phyloP scores from a whole-genome alignment of 2,888 invertebrate species.

The Tetranychus piercei region DNA sequence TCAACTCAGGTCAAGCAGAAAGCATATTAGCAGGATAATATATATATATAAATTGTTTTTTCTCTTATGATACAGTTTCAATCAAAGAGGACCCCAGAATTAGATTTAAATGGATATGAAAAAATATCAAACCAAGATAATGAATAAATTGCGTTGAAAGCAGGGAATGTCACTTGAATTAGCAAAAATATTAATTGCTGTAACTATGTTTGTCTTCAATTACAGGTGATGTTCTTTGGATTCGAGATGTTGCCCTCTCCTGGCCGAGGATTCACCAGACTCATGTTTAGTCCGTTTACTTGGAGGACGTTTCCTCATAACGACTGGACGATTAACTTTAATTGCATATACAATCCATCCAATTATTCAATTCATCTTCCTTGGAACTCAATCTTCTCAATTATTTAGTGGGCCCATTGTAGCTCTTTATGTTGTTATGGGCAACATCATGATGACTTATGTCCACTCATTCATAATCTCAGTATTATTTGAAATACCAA shows the following conservation, averaged over 20 bases:
- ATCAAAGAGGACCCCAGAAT: background rate
- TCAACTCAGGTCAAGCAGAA: no score
- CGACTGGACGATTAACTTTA: slow-evolving; percentile 17
- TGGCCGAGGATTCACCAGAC: slow-evolving; percentile 10
- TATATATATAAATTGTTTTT: no score
- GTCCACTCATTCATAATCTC: slow-evolving; percentile 16
- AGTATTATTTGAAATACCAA: slow-evolving; percentile 18
- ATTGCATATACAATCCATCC: slow-evolving; percentile 19
- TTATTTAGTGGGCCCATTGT: slow-evolving; percentile 17
- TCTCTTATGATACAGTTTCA: no score
- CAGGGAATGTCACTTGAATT: no score
- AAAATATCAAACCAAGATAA: no score
- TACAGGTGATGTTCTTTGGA: slow-evolving; percentile 20
- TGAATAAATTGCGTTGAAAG: no score
- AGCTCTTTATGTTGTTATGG: slow-evolving; percentile 17
- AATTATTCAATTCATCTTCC: slow-evolving; percentile 16
- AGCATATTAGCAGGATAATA: no score
- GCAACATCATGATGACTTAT: slow-evolving; percentile 20
- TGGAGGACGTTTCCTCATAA: slow-evolving; percentile 12
- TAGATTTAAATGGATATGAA: no score
- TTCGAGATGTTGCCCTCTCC: slow-evolving; percentile 18
- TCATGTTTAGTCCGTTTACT: slow-evolving; percentile 11
- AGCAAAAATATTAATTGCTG: background rate
- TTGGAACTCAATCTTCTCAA: slow-evolving; percentile 19
- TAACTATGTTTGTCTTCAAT: background rate